These are phyloP conservation scores for Nebria brevicollis DNA, from an alignment of 2,888 invertebrate species.

Conservation along the genomic window DNA sequence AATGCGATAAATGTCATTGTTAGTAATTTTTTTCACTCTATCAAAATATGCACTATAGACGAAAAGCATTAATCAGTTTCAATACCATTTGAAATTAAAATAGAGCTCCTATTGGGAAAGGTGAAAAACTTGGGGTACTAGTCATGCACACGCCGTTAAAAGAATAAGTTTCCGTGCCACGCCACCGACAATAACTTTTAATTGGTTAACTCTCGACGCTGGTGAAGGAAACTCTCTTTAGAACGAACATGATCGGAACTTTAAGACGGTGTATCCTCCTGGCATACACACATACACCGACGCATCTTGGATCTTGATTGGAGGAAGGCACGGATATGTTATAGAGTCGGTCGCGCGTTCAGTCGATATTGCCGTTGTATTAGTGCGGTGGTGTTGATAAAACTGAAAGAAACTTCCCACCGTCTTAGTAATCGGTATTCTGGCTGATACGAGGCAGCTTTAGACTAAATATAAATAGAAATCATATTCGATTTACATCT, in stretches of 20 bases:
- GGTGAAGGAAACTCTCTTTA: slow-evolving; percentile 6
- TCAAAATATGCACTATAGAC: too few relatives aligned
- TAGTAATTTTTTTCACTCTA: too few relatives aligned
- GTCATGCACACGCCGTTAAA: not conserved
- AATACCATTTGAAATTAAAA: not conserved
- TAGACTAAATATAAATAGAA: not conserved
- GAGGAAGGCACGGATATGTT: not conserved
- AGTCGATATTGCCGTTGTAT: not conserved
- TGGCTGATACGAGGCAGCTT: not conserved
- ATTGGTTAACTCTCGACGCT: slow-evolving; percentile 26
- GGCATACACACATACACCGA: not conserved
- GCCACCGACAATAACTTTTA: slow-evolving; percentile 30
- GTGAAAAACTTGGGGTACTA: not conserved
- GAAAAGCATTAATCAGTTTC: too few relatives aligned
- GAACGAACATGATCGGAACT: slow-evolving; percentile 26
- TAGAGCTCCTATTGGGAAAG: not conserved
- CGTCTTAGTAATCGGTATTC: not conserved
- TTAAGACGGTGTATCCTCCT: slow-evolving; percentile 17
- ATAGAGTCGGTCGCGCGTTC: not conserved
- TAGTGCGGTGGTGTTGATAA: slow-evolving; percentile 8
- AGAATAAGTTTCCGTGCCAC: slow-evolving; percentile 25
- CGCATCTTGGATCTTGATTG: not conserved
- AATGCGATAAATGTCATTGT: too few relatives aligned
- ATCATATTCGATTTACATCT: not conserved
- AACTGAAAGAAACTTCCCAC: slow-evolving; percentile 23